Percentiles rank a stretch among this genome's conserved stretches.
Conservation (phyloP, 2,888 invertebrate genomes). For the Pycnomerus fuliginosus region DNA sequence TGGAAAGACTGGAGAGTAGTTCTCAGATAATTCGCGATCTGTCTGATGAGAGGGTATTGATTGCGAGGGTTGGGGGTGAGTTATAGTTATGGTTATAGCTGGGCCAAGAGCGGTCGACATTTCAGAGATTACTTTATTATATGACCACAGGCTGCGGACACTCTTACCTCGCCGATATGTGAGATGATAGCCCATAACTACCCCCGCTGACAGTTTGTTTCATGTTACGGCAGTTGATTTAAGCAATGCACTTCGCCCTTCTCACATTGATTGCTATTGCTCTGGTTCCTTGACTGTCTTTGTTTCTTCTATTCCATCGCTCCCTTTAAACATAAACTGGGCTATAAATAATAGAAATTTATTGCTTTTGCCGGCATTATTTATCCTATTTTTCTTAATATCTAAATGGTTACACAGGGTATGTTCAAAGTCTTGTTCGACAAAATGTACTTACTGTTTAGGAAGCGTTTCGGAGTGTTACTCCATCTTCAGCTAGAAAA, state of each 20-base stretch:
- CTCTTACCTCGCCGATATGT: constrained; percentile 51
- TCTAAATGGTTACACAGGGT: too few relatives aligned
- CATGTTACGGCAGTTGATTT: constrained; percentile 51
- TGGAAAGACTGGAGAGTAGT: constrained; percentile 46
- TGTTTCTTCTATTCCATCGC: constrained; percentile 41
- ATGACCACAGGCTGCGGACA: constrained; percentile 45
- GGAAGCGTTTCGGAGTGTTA: too few relatives aligned
- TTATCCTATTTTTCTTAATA: too few relatives aligned
- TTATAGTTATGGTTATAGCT: constrained; percentile 54
- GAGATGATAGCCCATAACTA: constrained; percentile 52
- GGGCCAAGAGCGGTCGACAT: constrained; percentile 47
- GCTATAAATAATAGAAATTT: constrained; percentile 44
- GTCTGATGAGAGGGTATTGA: constrained; percentile 40
- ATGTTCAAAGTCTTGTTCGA: too few relatives aligned
- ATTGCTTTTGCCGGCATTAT: too few relatives aligned
- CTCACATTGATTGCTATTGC: constrained; percentile 44
- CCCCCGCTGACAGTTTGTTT: constrained; percentile 50
- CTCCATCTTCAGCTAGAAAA: too few relatives aligned
- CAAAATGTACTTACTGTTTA: too few relatives aligned
- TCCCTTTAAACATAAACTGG: constrained; percentile 37
- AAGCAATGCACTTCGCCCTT: constrained; percentile 46
- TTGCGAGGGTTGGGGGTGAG: constrained; percentile 46
- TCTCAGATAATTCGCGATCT: constrained; percentile 40
- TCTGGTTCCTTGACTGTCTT: constrained; percentile 32
- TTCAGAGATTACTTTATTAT: constrained; percentile 54